Evolutionary conservation across 1,140 invertebrate genomes (phyloP).

Genomic region (Dinoponera quadriceps): DNA sequence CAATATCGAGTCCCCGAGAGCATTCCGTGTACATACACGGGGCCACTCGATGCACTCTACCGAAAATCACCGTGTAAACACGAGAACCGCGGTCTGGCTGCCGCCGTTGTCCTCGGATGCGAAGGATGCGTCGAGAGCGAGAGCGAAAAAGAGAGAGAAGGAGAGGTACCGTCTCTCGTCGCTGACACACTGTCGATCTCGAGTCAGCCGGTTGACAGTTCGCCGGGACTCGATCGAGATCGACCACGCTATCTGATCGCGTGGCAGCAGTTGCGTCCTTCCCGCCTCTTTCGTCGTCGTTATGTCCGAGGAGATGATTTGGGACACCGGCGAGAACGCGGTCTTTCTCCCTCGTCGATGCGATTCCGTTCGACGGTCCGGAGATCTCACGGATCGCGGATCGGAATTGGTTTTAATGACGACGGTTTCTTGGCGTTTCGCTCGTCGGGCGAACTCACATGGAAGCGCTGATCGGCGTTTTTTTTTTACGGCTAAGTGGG

Average conservation of each 20-base stretch:
- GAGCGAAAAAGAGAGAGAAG: no score
- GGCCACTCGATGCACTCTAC: constrained; percentile 74
- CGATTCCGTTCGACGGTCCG: background rate
- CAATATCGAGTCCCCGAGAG: constrained; percentile 62
- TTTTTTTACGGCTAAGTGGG: constrained; percentile 18
- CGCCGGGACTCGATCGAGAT: constrained; percentile 7
- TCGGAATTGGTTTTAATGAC: constrained; percentile 13
- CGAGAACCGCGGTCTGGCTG: constrained; percentile 41
- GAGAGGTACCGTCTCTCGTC: constrained; percentile 13
- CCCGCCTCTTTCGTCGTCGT: background rate
- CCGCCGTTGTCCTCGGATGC: constrained; percentile 40
- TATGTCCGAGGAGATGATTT: constrained; percentile 16
- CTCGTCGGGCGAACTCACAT: background rate
- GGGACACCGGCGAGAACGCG: no score
- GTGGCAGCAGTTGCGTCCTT: constrained; percentile 32
- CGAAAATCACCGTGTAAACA: constrained; percentile 81
- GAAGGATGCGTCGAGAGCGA: constrained; percentile 10
- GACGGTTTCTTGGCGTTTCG: background rate
- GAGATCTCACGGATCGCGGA: constrained; percentile 1
- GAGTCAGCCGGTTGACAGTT: constrained; percentile 51
- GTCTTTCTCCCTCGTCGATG: background rate
- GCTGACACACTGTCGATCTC: constrained; percentile 76
- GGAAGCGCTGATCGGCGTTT: constrained; percentile 8
- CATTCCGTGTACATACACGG: constrained; percentile 44
- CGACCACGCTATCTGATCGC: constrained; percentile 65